phyloP scores from a whole-genome alignment of 2,113 vertebrate genomes.

The Eira barbara region DNA sequence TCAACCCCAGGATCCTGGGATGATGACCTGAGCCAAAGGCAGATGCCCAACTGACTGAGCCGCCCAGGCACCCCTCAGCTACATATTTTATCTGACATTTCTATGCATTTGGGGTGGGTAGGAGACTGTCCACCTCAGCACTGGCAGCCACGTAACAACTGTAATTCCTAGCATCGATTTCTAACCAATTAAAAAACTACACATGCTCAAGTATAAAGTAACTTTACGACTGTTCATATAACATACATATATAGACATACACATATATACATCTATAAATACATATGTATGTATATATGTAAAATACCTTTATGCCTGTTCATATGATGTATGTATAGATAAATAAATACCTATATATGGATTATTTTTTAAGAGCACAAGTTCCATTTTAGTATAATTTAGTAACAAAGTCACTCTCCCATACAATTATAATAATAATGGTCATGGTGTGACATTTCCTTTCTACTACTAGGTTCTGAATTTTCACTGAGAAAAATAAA shows the following conservation, averaged over 20 bases:
- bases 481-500: not conserved
- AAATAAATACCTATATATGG: not conserved
- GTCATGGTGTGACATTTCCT: not conserved
- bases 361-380: not conserved
- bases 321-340: not conserved
- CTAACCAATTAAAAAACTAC: not conserved
- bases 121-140: not conserved
- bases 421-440: not conserved
- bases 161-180: not conserved
- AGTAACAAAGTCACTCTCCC: not conserved
- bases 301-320: not conserved
- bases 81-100: not conserved
- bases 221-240: not conserved
- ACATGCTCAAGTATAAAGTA: not conserved
- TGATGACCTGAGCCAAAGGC: not conserved
- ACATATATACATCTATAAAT: not conserved
- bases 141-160: not conserved
- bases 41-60: not conserved
- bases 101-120: not conserved
- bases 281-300: not conserved
- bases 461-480: not conserved
- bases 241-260: not conserved
- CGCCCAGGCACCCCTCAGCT: not conserved
- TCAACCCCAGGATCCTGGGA: not conserved
- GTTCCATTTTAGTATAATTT: not conserved